Percentiles rank a stretch among this genome's conserved stretches.
Conservation (phyloP, 2,113 vertebrate genomes). For the Tinamus guttatus region DNA sequence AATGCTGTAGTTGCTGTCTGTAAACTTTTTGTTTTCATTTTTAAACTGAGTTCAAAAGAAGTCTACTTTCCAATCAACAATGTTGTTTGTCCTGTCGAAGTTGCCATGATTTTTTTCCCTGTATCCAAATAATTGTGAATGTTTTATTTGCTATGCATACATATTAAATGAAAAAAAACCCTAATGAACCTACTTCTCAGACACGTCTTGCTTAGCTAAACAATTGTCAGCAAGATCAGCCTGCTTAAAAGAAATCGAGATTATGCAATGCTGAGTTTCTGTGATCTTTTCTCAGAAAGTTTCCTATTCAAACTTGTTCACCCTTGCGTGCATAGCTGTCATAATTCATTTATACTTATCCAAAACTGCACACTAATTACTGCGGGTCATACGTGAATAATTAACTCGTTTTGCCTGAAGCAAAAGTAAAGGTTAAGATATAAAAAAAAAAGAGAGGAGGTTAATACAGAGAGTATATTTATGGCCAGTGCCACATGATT, state of each 20-base stretch:
- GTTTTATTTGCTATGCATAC: background rate
- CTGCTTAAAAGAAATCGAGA: background rate
- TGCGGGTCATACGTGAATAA: slow-evolving; percentile 67
- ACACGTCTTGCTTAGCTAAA: background rate
- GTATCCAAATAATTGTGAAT: background rate
- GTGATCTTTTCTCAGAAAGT: slow-evolving; percentile 55
- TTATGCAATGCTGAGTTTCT: slow-evolving; percentile 66
- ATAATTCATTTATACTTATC: slow-evolving; percentile 72
- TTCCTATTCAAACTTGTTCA: slow-evolving; percentile 56
- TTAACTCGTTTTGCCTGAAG: slow-evolving; percentile 70
- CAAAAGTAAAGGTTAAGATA: slow-evolving; percentile 63
- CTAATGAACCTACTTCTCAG: background rate
- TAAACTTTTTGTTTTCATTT: background rate
- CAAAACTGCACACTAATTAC: slow-evolving; percentile 66
- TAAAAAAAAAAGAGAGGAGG: slow-evolving; percentile 43
- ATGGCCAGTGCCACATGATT: background rate
- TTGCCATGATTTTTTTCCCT: background rate
- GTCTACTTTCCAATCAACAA: background rate
- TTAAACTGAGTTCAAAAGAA: background rate
- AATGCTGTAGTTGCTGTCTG: background rate
- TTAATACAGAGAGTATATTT: background rate
- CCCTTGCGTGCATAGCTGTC: slow-evolving; percentile 66
- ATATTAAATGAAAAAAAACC: background rate
- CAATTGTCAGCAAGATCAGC: background rate
- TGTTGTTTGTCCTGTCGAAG: background rate